These are phyloP conservation scores for Hyperoplus immaculatus DNA, from an alignment of 2,797 vertebrate genomes.

Conservation along the genomic window DNA sequence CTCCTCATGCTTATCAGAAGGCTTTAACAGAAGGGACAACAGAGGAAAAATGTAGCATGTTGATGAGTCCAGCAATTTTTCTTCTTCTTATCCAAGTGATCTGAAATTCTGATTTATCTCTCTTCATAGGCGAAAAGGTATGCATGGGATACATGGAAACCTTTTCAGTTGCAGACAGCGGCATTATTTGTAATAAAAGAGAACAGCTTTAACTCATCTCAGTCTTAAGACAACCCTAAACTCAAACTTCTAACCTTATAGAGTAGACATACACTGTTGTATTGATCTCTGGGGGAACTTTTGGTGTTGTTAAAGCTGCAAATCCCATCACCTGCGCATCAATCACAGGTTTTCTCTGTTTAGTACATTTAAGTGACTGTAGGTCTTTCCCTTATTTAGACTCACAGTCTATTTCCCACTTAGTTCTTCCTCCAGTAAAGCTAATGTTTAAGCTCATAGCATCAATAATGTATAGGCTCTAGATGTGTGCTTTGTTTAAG, in stretches of 20 bases:
- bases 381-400: neutral
- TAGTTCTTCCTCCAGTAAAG: neutral
- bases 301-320: neutral
- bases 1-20: conserved; percentile 18
- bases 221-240: neutral
- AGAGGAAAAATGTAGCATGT: conserved; percentile 16
- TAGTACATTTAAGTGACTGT: conserved; percentile 1
- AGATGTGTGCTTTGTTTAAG: neutral
- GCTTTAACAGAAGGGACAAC: conserved; percentile 19
- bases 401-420: neutral
- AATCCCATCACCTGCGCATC: neutral
- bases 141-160: neutral
- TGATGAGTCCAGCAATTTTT: conserved; percentile 20
- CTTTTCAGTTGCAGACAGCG: conserved; percentile 11
- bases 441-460: conserved; percentile 3
- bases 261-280: conserved; percentile 12
- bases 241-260: neutral
- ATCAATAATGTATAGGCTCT: neutral
- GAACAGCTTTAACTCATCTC: conserved; percentile 27
- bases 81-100: conserved; percentile 5
- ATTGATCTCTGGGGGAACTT: conserved; percentile 8
- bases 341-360: conserved; percentile 4
- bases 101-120: conserved; percentile 19
- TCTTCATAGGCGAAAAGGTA: conserved; percentile 4
- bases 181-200: conserved; percentile 34